phyloP scores from a whole-genome alignment of 1,140 invertebrate species.

The Diabrotica virgifera region DNA sequence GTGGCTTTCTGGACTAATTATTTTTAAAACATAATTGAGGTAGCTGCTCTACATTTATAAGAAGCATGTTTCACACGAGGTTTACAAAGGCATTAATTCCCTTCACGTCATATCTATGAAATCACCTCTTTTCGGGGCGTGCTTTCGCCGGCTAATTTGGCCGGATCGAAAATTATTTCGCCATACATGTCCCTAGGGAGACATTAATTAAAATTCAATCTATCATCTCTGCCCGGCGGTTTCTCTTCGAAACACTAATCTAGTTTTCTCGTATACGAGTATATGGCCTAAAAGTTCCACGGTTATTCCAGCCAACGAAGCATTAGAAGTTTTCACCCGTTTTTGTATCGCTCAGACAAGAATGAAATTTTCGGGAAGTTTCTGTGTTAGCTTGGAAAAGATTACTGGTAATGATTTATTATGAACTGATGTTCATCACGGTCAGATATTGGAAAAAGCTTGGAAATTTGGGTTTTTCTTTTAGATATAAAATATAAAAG shows the following conservation, averaged over 20 bases:
- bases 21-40: too few relatives aligned
- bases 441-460: too few relatives aligned
- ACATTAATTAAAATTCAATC: constrained; percentile 13
- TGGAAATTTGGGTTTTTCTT: too few relatives aligned
- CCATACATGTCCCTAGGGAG: constrained; percentile 4
- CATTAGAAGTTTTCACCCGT: constrained; percentile 4
- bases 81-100: not conserved
- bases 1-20: too few relatives aligned
- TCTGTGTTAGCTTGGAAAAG: not conserved
- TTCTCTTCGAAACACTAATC: constrained; percentile 7
- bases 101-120: not conserved
- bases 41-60: too few relatives aligned
- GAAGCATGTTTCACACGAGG: too few relatives aligned
- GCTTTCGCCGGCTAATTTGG: not conserved
- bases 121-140: not conserved
- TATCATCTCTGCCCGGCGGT: constrained; percentile 5
- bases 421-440: not conserved
- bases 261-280: constrained; percentile 9
- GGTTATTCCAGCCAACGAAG: constrained; percentile 7
- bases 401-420: not conserved
- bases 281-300: constrained; percentile 5
- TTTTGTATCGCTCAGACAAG: constrained; percentile 4
- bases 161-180: not conserved
- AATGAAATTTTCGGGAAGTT: constrained; percentile 1
- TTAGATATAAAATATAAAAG: too few relatives aligned